phyloP scores from a whole-genome alignment of 2,797 vertebrate species.

The Coreius guichenoti region DNA sequence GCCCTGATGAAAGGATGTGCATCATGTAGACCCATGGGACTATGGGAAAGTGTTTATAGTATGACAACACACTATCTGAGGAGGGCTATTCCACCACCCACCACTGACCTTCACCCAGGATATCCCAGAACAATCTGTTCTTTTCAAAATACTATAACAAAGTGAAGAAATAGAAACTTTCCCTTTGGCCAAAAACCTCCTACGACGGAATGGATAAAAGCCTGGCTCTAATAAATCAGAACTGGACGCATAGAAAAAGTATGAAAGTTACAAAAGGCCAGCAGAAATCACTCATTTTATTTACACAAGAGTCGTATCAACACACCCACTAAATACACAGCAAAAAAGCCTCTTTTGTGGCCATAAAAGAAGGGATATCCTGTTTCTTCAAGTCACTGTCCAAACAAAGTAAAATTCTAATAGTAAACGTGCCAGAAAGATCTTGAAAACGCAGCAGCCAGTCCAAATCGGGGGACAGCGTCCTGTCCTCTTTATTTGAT shows the following conservation, averaged over 20 bases:
- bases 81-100: constrained; percentile 33
- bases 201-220: constrained; percentile 13
- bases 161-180: constrained; percentile 17
- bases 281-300: constrained; percentile 38
- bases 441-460: not conserved
- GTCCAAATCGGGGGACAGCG: not conserved
- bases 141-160: constrained; percentile 12
- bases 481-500: constrained; percentile 6
- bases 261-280: not conserved
- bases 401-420: constrained; percentile 35
- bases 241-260: constrained; percentile 4
- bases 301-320: constrained; percentile 39
- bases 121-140: constrained; percentile 26
- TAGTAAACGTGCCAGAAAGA: constrained; percentile 20
- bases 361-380: constrained; percentile 52
- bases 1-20: constrained; percentile 29
- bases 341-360: constrained; percentile 1
- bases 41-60: constrained; percentile 1
- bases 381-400: constrained; percentile 47
- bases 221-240: constrained; percentile 18
- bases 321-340: constrained; percentile 38
- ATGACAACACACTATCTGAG: not conserved
- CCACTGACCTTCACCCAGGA: constrained; percentile 30
- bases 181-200: constrained; percentile 14
- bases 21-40: constrained; percentile 13